These are phyloP conservation scores for Pachymerium ferrugineum DNA, from an alignment of 2,888 invertebrate species.

Conservation along the genomic window DNA sequence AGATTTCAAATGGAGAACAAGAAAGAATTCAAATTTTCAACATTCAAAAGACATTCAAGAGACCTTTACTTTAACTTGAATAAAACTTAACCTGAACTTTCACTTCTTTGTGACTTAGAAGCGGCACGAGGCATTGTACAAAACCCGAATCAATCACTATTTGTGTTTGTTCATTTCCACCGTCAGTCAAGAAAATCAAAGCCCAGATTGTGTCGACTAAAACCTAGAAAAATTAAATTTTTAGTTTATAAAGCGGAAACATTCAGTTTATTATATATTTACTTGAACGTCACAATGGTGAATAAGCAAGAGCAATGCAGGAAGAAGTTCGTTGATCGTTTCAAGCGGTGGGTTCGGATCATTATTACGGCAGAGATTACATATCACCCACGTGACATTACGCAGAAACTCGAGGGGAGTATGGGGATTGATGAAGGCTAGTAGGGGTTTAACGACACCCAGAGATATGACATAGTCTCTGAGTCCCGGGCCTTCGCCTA, in stretches of 20 bases:
- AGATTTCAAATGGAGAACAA: background rate
- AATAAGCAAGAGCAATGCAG: conserved; percentile 87
- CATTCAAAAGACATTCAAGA: too few species aligned
- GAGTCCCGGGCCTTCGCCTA: background rate
- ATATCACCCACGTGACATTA: conserved; percentile 99
- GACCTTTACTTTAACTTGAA: background rate
- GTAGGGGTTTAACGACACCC: conserved; percentile 38
- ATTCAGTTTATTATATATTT: conserved; percentile 50
- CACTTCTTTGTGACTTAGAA: conserved; percentile 90
- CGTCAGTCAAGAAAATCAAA: conserved; percentile 93
- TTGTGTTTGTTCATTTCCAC: conserved; percentile 95
- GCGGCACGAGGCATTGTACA: conserved; percentile 90
- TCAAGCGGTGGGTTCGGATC: conserved; percentile 83
- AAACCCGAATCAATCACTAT: conserved; percentile 93
- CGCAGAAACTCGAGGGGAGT: conserved; percentile 93
- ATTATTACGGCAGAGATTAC: conserved; percentile 97
- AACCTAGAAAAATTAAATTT: conserved; percentile 55
- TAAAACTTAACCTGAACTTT: conserved; percentile 57
- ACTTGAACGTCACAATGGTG: conserved; percentile 94
- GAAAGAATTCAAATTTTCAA: background rate
- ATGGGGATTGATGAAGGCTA: conserved; percentile 90
- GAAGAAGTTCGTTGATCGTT: conserved; percentile 86
- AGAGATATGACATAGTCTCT: background rate
- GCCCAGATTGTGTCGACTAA: conserved; percentile 98
- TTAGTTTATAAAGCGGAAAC: background rate